These are phyloP conservation scores for Leptura quadrifasciata DNA, from an alignment of 2,888 invertebrate genomes.

Conservation along the genomic window DNA sequence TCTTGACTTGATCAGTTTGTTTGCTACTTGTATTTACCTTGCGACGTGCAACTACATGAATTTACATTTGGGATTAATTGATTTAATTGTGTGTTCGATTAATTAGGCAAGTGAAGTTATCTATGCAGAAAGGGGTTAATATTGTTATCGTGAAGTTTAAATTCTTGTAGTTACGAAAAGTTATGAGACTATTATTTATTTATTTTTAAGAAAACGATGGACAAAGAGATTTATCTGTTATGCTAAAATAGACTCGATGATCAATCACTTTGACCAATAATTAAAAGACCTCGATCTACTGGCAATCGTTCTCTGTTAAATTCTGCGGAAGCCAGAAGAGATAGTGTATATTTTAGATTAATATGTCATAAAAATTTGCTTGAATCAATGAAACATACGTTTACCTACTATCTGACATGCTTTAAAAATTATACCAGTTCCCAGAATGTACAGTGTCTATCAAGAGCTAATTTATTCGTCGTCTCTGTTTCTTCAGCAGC, in stretches of 20 bases:
- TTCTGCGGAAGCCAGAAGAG: too few species aligned
- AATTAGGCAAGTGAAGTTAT: not conserved
- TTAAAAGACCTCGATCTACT: too few species aligned
- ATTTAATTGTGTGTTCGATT: not conserved
- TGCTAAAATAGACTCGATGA: too few species aligned
- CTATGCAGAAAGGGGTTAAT: slow-evolving; percentile 2
- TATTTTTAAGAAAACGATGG: too few species aligned
- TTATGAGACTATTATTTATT: too few species aligned
- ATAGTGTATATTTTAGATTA: too few species aligned
- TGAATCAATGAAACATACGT: slow-evolving; percentile 12
- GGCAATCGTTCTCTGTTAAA: too few species aligned
- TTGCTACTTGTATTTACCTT: not conserved
- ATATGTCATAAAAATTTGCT: too few species aligned
- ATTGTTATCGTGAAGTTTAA: slow-evolving; percentile 3
- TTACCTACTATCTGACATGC: slow-evolving; percentile 19
- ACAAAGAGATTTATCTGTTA: too few species aligned
- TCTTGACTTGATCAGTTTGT: not conserved
- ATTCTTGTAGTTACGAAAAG: not conserved
- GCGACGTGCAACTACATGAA: slow-evolving; percentile 1
- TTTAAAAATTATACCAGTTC: slow-evolving; percentile 3
- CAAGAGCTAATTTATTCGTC: too few species aligned
- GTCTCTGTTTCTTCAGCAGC: too few species aligned
- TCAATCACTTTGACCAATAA: too few species aligned
- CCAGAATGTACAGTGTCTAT: slow-evolving; percentile 16
- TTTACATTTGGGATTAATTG: not conserved